These are phyloP conservation scores for Rhinogobius similis DNA, from an alignment of 2,113 vertebrate genomes.

Conservation along the genomic window DNA sequence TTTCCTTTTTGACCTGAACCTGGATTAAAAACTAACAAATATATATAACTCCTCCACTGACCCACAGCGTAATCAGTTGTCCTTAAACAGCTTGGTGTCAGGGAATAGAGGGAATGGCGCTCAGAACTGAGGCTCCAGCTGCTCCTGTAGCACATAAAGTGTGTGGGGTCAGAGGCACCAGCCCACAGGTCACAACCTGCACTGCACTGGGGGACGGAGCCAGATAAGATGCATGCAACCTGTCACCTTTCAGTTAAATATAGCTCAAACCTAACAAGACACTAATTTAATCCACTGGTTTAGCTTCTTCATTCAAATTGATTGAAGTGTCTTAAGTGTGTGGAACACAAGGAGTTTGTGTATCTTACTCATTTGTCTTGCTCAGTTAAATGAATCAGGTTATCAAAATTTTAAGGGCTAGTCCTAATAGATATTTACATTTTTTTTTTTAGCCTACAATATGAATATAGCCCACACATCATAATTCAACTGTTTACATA, in stretches of 20 bases:
- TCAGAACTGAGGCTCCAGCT: slow-evolving; percentile 55
- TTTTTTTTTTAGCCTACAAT: background rate
- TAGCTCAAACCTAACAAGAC: slow-evolving; percentile 31
- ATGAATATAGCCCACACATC: too few relatives aligned
- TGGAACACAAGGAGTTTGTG: too few relatives aligned
- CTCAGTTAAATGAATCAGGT: background rate
- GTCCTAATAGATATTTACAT: too few relatives aligned
- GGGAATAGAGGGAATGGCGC: slow-evolving; percentile 36
- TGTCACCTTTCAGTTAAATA: slow-evolving; percentile 47
- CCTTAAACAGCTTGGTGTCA: background rate
- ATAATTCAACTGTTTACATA: background rate
- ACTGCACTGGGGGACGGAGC: slow-evolving; percentile 21
- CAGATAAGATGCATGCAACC: slow-evolving; percentile 37
- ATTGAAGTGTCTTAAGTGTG: background rate
- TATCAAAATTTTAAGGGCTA: background rate
- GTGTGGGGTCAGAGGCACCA: slow-evolving; percentile 40
- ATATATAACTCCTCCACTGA: slow-evolving; percentile 15
- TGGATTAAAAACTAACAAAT: slow-evolving; percentile 2
- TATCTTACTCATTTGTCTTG: background rate
- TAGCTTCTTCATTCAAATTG: slow-evolving; percentile 22
- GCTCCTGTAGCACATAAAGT: slow-evolving; percentile 60
- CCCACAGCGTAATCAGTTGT: background rate
- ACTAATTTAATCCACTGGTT: slow-evolving; percentile 7
- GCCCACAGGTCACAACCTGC: slow-evolving; percentile 60
- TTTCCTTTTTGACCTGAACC: slow-evolving; percentile 3